phyloP scores from a whole-genome alignment of 2,113 vertebrate species.

The Lepus timidus region DNA sequence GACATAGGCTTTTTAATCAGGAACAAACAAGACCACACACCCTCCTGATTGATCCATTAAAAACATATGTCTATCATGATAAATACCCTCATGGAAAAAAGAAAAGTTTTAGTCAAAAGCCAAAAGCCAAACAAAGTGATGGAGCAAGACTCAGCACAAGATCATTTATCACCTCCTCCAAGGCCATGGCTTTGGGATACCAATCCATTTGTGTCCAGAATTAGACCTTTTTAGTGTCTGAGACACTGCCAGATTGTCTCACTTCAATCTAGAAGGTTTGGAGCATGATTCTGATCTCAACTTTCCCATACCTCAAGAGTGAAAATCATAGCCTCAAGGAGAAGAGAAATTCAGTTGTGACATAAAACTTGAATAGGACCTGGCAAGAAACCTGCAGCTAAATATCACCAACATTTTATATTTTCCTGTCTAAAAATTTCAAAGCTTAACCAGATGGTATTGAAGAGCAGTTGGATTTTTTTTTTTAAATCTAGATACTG shows the following conservation, averaged over 20 bases:
- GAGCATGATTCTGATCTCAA: slow-evolving; percentile 26
- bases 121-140: slow-evolving; percentile 70
- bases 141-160: slow-evolving; percentile 12
- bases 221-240: background rate
- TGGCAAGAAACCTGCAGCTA: background rate
- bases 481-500: background rate
- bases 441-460: background rate
- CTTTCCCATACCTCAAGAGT: background rate
- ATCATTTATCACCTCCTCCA: background rate
- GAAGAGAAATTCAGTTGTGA: background rate
- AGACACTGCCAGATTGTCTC: background rate
- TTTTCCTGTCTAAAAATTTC: slow-evolving; percentile 38
- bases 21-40: slow-evolving; percentile 82
- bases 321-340: background rate
- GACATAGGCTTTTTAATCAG: slow-evolving; percentile 83
- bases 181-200: background rate
- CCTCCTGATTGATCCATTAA: slow-evolving; percentile 76
- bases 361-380: background rate
- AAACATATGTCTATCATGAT: slow-evolving; percentile 76
- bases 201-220: background rate
- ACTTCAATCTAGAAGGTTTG: background rate
- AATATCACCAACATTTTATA: background rate
- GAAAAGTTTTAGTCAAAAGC: background rate
- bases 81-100: slow-evolving; percentile 56
- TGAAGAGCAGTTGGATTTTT: background rate